Base-by-base conservation (phyloP, 2,113 vertebrate species). In the Arothron firmamentum region DNA sequence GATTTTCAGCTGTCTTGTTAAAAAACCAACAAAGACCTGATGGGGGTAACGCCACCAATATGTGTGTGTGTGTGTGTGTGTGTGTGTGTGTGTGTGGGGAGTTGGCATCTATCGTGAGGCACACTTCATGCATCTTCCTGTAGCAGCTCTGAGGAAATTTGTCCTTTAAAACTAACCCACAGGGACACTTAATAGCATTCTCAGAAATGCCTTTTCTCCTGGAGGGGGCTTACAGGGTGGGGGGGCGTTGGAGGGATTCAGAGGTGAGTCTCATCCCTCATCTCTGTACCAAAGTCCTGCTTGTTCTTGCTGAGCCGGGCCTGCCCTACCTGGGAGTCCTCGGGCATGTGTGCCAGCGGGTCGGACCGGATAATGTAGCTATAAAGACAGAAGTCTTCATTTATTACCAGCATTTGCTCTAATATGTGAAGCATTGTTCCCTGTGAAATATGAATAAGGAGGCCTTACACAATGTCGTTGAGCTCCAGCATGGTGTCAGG, bases 311-410 rank as follows among this genome's bases (percentile, higher is more conserved):
- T 73, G 83, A 90, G 86, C 65, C 81, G 85, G 60, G 90, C 83
- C 65, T 74, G 90, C 3, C 81, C 83, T 67, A 81, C 69, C 42
- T 82, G 86, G 49, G 91, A 73, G 86, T 91, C 57, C 1, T 94
- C 92, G 16, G 93, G 90, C 67, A 98, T 85, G 1, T 98, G 94
- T 0, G 96, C 96, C 79, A 98, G 87, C 0, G 96, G 96, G 73
- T 98, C 96, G 0, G 94, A 94, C 28, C 96, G 93, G 81, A 98
- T 98, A 72, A 98, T 92, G 79, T 98, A 98, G 88, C 95, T 98
- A 72, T 0, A 0, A 2, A 47, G 49, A 62, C 58, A 56, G 21
- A 41, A 47, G 1, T 38, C 34, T 1, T 11, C 34, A 38, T 31
- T 31, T 31, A 31, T 38, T 38, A 38, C 9, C 34, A 38, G 9